Conservation (phyloP, 23 tunicate species). For the Trididemnum miniatum region DNA sequence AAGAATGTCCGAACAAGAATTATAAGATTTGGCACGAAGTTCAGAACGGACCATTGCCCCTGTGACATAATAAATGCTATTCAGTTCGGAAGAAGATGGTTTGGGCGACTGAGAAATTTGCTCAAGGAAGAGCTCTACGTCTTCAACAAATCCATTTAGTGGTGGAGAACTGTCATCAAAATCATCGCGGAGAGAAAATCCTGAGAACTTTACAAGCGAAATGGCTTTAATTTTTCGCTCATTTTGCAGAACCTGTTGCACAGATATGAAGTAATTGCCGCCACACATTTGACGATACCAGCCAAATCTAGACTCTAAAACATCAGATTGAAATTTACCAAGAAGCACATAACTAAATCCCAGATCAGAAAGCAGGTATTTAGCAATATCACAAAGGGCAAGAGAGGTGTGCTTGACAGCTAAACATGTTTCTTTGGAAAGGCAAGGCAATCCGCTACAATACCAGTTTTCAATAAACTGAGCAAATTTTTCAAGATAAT, state of each 20-base stretch:
- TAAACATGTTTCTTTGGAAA: slow-evolving; percentile 11
- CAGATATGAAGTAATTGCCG: slow-evolving; percentile 23
- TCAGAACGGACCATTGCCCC: slow-evolving; percentile 30
- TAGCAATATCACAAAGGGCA: slow-evolving; percentile 19
- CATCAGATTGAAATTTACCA: slow-evolving; percentile 33
- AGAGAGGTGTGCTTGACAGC: slow-evolving; percentile 21
- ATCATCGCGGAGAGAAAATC: slow-evolving; percentile 19
- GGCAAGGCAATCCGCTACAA: slow-evolving; percentile 28
- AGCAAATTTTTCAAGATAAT: slow-evolving; percentile 24
- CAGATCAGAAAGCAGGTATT: slow-evolving; percentile 11
- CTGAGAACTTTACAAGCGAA: slow-evolving; percentile 20
- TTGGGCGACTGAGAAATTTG: slow-evolving; percentile 2
- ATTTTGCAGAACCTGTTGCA: slow-evolving; percentile 19
- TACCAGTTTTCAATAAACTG: slow-evolving; percentile 21
- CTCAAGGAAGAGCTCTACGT: slow-evolving; percentile 14
- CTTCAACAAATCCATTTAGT: neutral
- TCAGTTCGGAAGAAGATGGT: slow-evolving; percentile 11
- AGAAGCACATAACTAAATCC: slow-evolving; percentile 24
- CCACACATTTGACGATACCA: slow-evolving; percentile 35
- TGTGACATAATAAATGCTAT: slow-evolving; percentile 29
- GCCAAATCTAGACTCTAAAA: slow-evolving; percentile 20
- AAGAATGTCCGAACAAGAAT: slow-evolving; percentile 25
- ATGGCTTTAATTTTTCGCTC: slow-evolving; percentile 31
- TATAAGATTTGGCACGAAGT: slow-evolving; percentile 19
- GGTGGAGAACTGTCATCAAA: neutral